These are phyloP conservation scores for Dryocosmus kuriphilus DNA, from an alignment of 2,888 invertebrate species.

Conservation along the genomic window DNA sequence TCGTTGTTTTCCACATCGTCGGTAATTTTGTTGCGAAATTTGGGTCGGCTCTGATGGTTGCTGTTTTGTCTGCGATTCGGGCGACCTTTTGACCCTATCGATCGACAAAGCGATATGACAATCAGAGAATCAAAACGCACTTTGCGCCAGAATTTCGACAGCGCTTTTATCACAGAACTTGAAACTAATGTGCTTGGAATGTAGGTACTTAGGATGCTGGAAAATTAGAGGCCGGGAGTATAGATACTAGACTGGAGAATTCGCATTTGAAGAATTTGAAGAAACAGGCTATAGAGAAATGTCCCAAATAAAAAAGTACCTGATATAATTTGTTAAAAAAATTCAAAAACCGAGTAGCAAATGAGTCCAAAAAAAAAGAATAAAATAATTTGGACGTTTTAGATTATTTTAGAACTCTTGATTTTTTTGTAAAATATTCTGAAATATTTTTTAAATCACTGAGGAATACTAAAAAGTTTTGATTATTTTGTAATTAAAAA, in stretches of 20 bases:
- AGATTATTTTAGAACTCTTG: no score
- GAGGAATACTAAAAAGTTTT: no score
- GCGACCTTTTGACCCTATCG: conserved; percentile 60
- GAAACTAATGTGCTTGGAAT: background rate
- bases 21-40: conserved; percentile 73
- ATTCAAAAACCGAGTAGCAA: no score
- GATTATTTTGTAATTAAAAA: no score
- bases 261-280: background rate
- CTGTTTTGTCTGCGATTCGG: conserved; percentile 67
- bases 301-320: no score
- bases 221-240: background rate
- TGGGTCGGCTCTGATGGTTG: conserved; percentile 64
- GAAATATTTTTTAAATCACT: no score
- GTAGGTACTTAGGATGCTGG: background rate
- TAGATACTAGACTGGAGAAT: background rate
- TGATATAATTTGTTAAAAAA: no score
- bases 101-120: background rate
- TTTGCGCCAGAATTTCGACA: conserved; percentile 20
- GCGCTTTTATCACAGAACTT: background rate
- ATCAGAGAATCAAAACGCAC: background rate
- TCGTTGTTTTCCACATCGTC: conserved; percentile 71
- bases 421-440: no score
- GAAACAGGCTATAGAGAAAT: no score
- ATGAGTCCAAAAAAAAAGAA: no score
- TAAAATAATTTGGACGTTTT: no score